A percentile compares a stretch with the other conserved stretches of the same genome.
Conservation (phyloP, 2,888 invertebrate genomes). For the Macropis europaea region DNA sequence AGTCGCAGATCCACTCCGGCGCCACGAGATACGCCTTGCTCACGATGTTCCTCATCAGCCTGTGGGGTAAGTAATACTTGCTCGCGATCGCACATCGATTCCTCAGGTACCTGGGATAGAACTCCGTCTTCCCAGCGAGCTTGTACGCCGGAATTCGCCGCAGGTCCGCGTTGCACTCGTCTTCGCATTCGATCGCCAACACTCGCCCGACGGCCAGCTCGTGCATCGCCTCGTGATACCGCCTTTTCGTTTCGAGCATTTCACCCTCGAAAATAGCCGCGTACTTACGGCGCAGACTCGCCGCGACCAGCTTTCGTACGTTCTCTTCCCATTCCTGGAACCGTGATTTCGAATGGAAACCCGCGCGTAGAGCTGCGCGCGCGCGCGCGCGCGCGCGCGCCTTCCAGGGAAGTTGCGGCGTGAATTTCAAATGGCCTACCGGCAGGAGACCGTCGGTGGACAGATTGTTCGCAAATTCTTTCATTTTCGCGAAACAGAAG, state of each 20-base stretch:
- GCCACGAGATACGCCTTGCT: slow-evolving; percentile 81
- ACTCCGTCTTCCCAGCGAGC: slow-evolving; percentile 84
- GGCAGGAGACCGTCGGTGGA: slow-evolving; percentile 65
- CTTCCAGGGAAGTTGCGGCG: no score
- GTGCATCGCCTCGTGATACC: slow-evolving; percentile 76
- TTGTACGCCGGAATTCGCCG: slow-evolving; percentile 81
- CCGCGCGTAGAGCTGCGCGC: background rate
- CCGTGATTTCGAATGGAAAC: background rate
- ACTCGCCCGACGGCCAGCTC: slow-evolving; percentile 84
- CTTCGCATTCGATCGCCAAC: slow-evolving; percentile 83
- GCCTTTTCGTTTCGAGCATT: slow-evolving; percentile 80
- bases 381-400: background rate
- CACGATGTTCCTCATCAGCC: slow-evolving; percentile 84
- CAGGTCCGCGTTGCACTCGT: slow-evolving; percentile 78
- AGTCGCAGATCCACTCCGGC: slow-evolving; percentile 82
- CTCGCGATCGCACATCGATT: slow-evolving; percentile 82
- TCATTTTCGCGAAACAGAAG: slow-evolving; percentile 64
- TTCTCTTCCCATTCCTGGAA: slow-evolving; percentile 80
- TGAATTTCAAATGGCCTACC: slow-evolving; percentile 53
- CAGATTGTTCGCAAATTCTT: slow-evolving; percentile 60
- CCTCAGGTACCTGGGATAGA: slow-evolving; percentile 82
- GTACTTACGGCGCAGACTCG: slow-evolving; percentile 82
- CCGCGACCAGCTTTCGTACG: slow-evolving; percentile 83
- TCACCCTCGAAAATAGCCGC: slow-evolving; percentile 81
- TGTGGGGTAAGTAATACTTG: slow-evolving; percentile 83